Percentiles rank a stretch among this genome's conserved stretches.
phyloP scores from a whole-genome alignment of 2,797 vertebrate species.

The Echiichthys vipera region DNA sequence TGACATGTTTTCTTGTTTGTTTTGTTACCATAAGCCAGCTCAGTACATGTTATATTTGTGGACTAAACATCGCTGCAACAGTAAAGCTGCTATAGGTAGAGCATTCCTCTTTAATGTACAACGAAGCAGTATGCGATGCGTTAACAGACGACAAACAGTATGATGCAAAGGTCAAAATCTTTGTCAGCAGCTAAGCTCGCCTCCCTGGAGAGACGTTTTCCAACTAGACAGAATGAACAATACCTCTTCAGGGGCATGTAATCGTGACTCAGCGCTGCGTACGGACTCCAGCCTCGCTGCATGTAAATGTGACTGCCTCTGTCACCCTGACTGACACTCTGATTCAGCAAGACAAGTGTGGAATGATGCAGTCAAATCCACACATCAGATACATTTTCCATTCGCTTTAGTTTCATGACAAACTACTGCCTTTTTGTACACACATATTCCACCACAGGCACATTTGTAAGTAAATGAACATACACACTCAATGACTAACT shows the following conservation, averaged over 20 bases:
- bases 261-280: slow-evolving; percentile 70
- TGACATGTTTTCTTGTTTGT: neutral
- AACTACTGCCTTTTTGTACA: neutral
- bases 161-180: slow-evolving; percentile 75
- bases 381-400: neutral
- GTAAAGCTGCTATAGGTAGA: neutral
- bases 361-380: slow-evolving; percentile 37
- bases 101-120: slow-evolving; percentile 9
- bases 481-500: slow-evolving; percentile 20
- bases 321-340: slow-evolving; percentile 63
- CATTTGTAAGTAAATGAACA: slow-evolving; percentile 2
- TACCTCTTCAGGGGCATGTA: slow-evolving; percentile 66
- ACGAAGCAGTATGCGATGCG: slow-evolving; percentile 35
- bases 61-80: neutral
- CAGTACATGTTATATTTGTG: too few species aligned
- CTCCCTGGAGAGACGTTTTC: slow-evolving; percentile 69
- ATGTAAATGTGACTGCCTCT: slow-evolving; percentile 66
- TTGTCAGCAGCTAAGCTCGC: slow-evolving; percentile 74
- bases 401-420: slow-evolving; percentile 15
- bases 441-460: neutral
- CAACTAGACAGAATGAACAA: slow-evolving; percentile 71
- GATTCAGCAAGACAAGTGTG: slow-evolving; percentile 58
- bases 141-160: slow-evolving; percentile 58
- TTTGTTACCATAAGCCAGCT: too few species aligned
- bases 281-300: slow-evolving; percentile 48